Conservation (phyloP, 1,140 invertebrate species). For the Brachionus angularis region DNA sequence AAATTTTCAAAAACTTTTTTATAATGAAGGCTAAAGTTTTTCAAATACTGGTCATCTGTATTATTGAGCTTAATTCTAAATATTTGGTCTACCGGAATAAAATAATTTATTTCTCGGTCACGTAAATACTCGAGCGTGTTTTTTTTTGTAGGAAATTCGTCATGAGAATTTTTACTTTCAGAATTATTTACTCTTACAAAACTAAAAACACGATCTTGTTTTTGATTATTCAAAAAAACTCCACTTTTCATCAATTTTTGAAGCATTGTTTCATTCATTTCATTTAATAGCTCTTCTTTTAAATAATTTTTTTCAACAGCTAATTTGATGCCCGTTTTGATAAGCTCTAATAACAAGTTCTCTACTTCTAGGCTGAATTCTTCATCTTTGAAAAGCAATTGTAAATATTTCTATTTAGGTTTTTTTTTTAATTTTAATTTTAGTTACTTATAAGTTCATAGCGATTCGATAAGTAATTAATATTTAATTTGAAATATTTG, state of each 20-base stretch:
- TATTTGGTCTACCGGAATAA: conserved; percentile 13
- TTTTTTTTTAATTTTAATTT: too few species aligned
- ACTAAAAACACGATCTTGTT: not conserved
- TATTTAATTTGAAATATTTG: conserved; percentile 23
- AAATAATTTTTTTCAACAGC: not conserved
- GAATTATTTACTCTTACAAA: not conserved
- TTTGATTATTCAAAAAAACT: not conserved
- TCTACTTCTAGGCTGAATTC: not conserved
- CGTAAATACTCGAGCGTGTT: conserved; percentile 21
- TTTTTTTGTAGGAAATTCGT: not conserved
- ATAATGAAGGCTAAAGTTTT: conserved; percentile 26
- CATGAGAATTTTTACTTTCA: too few species aligned
- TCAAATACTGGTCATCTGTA: conserved; percentile 2
- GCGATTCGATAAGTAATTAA: conserved; percentile 24
- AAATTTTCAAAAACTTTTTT: conserved; percentile 24
- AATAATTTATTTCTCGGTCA: conserved; percentile 26
- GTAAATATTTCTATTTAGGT: not conserved
- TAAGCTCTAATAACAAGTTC: not conserved
- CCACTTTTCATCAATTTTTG: conserved; percentile 26
- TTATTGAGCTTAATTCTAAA: conserved; percentile 20
- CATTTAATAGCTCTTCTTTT: not conserved
- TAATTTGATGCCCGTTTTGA: not conserved
- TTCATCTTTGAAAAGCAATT: not conserved
- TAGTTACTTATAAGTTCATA: conserved; percentile 28
- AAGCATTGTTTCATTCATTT: conserved; percentile 12